A percentile compares a stretch with the other conserved stretches of the same genome.
Evolutionary conservation across 2,113 vertebrate species (phyloP).

Genomic region (Orycteropus afer): DNA sequence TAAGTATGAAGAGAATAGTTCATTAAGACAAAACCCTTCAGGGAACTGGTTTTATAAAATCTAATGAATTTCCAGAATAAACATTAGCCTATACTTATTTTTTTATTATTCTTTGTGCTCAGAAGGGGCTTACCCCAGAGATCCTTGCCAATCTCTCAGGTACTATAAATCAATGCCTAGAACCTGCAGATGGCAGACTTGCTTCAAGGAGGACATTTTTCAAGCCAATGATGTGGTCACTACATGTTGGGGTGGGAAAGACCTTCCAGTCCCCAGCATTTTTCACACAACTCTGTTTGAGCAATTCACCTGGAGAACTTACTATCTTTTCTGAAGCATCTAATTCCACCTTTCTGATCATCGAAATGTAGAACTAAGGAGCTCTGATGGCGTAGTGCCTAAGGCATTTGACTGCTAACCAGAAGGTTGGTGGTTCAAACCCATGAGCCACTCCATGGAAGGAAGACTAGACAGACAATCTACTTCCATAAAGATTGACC

Average conservation of each 20-base stretch:
- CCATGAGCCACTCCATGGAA: too few species aligned
- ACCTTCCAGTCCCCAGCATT: background rate
- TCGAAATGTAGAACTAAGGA: too few species aligned
- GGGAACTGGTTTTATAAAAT: background rate
- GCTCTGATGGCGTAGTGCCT: too few species aligned
- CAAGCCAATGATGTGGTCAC: background rate
- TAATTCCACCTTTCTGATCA: background rate
- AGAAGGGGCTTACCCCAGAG: background rate
- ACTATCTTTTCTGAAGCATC: background rate
- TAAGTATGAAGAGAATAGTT: background rate
- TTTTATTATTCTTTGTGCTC: background rate
- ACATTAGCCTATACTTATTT: background rate
- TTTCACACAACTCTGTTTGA: background rate
- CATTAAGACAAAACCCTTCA: conserved; percentile 3
- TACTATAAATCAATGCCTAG: background rate
- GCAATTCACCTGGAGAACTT: background rate
- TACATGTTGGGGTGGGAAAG: background rate
- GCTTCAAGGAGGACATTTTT: background rate
- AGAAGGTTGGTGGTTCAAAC: too few species aligned
- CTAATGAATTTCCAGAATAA: conserved; percentile 12
- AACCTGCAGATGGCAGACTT: background rate
- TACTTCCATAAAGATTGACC: too few species aligned
- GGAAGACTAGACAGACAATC: too few species aligned
- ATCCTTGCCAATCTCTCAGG: background rate
- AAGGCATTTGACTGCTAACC: too few species aligned